Percentiles rank a stretch among this genome's conserved stretches.
phyloP scores from a whole-genome alignment of 35 echinoderm and acorn worm species.

The Hemicentrotus pulcherrimus region DNA sequence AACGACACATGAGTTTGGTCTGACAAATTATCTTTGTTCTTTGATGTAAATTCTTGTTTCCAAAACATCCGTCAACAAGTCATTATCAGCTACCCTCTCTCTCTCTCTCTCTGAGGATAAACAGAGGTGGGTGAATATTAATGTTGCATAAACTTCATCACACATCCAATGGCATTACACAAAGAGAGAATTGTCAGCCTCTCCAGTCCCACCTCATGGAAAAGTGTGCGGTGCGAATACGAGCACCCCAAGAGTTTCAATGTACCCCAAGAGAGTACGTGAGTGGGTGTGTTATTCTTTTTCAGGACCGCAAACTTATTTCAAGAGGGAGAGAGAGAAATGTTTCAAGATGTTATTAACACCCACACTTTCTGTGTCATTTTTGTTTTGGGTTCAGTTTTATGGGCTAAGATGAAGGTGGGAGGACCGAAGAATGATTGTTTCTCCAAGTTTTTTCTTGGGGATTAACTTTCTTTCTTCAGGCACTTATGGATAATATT shows the following conservation, averaged over 20 bases:
- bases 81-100: not conserved
- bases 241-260: conserved; percentile 3
- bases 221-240: not conserved
- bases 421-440: not conserved
- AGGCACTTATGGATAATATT: not conserved
- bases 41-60: not conserved
- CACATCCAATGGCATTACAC: not conserved
- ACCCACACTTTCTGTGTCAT: not conserved
- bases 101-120: not conserved
- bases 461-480: not conserved
- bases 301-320: not conserved
- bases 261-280: not conserved
- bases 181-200: not conserved
- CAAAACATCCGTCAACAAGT: not conserved
- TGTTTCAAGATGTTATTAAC: conserved; percentile 2
- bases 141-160: conserved; percentile 5
- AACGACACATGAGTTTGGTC: too few relatives aligned
- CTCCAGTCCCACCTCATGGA: not conserved
- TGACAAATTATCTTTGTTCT: too few relatives aligned
- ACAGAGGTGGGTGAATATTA: not conserved
- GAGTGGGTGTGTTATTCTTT: conserved; percentile 16
- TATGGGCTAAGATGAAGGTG: not conserved
- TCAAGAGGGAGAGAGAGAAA: not conserved
- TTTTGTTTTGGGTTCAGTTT: not conserved
- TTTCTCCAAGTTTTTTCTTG: not conserved